Conservation (phyloP, 2,888 invertebrate genomes). For the Erebia palarica region DNA sequence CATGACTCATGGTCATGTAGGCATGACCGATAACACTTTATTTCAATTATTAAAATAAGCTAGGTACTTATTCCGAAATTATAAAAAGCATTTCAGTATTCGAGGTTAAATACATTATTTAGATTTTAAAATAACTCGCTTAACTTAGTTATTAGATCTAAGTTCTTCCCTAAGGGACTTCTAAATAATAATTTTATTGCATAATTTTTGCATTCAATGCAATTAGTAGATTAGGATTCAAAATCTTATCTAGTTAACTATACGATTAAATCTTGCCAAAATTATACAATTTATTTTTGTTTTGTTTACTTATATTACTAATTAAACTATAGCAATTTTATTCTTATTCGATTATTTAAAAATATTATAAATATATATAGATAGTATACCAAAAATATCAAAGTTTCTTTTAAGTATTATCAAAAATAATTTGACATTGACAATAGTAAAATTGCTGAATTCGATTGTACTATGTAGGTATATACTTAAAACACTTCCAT, state of each 20-base stretch:
- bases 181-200: background rate
- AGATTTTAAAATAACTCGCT: slow-evolving; percentile 20
- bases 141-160: slow-evolving; percentile 7
- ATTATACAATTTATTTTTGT: slow-evolving; percentile 20
- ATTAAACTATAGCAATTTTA: background rate
- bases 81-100: background rate
- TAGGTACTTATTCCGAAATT: background rate
- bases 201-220: slow-evolving; percentile 23
- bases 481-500: background rate
- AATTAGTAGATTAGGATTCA: slow-evolving; percentile 21
- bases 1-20: too few relatives aligned
- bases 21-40: too few relatives aligned
- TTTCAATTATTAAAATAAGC: too few relatives aligned
- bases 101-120: background rate
- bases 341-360: background rate
- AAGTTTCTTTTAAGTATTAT: background rate
- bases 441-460: background rate
- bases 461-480: too few relatives aligned
- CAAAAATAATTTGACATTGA: background rate
- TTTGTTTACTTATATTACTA: slow-evolving; percentile 11
- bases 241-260: slow-evolving; percentile 32
- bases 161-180: slow-evolving; percentile 3
- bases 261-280: slow-evolving; percentile 53
- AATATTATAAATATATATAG: background rate
- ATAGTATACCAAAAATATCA: background rate